These are phyloP conservation scores for Timandra comae DNA, from an alignment of 2,888 invertebrate genomes.

Conservation along the genomic window DNA sequence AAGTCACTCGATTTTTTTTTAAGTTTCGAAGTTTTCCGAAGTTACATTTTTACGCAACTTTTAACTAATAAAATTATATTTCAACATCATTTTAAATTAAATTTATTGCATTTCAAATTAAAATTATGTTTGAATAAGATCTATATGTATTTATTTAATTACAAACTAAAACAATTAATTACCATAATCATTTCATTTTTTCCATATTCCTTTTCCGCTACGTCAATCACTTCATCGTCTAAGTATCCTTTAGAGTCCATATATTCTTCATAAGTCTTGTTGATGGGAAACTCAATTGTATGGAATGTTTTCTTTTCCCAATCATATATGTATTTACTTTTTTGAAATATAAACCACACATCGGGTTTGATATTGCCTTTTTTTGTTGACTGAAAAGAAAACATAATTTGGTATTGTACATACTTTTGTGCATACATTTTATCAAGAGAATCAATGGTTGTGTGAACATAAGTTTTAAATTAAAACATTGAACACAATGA, in stretches of 20 bases:
- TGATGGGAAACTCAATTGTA: slow-evolving; percentile 90
- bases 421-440: too few relatives aligned
- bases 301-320: slow-evolving; percentile 87
- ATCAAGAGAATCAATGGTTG: too few relatives aligned
- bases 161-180: slow-evolving; percentile 23
- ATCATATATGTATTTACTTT: slow-evolving; percentile 96
- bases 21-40: too few relatives aligned
- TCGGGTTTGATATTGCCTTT: slow-evolving; percentile 69
- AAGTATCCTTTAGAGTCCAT: slow-evolving; percentile 90
- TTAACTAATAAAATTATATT: too few relatives aligned
- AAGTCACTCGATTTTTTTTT: background rate
- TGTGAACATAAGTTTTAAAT: too few relatives aligned
- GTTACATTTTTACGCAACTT: too few relatives aligned
- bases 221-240: slow-evolving; percentile 86
- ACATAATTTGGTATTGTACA: too few relatives aligned
- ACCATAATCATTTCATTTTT: slow-evolving; percentile 92
- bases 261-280: slow-evolving; percentile 83
- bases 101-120: too few relatives aligned
- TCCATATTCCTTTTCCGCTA: slow-evolving; percentile 89
- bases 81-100: too few relatives aligned
- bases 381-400: slow-evolving; percentile 58
- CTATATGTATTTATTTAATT: background rate
- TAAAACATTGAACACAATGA: too few relatives aligned
- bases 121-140: too few relatives aligned
- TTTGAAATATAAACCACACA: slow-evolving; percentile 97